These are phyloP conservation scores for Diachasma alloeum DNA, from an alignment of 1,140 invertebrate species.

Conservation along the genomic window DNA sequence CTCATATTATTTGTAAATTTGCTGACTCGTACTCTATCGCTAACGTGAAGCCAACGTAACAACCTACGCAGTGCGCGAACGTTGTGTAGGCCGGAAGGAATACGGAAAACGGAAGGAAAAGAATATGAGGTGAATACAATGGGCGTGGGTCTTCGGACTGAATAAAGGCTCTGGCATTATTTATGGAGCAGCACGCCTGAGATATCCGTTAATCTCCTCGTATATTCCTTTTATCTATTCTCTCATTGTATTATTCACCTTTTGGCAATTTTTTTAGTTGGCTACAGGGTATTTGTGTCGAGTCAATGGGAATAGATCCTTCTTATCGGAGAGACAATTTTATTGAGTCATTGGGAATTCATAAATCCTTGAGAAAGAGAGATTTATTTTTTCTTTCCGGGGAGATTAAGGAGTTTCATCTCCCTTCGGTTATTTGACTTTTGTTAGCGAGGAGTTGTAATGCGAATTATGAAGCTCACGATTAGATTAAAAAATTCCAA, in stretches of 20 bases:
- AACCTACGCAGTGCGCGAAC: not conserved
- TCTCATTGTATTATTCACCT: not conserved
- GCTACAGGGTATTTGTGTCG: not conserved
- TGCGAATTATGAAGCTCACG: too few species aligned
- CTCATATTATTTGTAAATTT: not conserved
- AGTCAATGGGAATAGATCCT: not conserved
- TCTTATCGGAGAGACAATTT: not conserved
- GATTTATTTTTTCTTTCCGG: not conserved
- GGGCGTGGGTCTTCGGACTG: conserved; percentile 32
- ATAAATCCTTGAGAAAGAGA: not conserved
- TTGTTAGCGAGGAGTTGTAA: not conserved
- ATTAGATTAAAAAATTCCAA: too few species aligned
- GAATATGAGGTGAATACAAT: conserved; percentile 34
- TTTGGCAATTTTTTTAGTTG: not conserved
- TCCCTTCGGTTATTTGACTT: not conserved
- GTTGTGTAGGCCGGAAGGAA: conserved; percentile 22
- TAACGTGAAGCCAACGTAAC: conserved; percentile 15
- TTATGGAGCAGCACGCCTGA: conserved; percentile 29
- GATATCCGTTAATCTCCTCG: conserved; percentile 25
- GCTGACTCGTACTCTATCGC: conserved; percentile 13
- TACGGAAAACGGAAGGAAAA: conserved; percentile 29
- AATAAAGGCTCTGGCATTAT: conserved; percentile 35
- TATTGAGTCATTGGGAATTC: not conserved
- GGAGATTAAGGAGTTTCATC: not conserved
- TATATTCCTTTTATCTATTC: conserved; percentile 12